Conservation (phyloP, 2,888 invertebrate genomes). For the Caenorhabditis afra region DNA sequence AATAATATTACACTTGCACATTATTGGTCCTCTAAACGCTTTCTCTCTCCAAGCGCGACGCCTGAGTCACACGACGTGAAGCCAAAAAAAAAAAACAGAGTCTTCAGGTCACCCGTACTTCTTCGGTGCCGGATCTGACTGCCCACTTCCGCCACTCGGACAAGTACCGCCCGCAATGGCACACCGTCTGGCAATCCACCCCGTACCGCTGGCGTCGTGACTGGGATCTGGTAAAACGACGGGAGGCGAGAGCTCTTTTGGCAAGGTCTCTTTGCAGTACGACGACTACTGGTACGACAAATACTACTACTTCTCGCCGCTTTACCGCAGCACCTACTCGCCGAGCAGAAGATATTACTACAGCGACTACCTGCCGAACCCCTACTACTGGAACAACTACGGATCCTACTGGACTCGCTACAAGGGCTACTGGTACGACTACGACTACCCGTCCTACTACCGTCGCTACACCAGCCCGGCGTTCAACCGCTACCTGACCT, state of each 20-base stretch:
- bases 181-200: constrained; percentile 66
- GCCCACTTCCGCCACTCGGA: constrained; percentile 68
- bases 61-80: constrained; percentile 31
- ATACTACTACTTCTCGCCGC: constrained; percentile 78
- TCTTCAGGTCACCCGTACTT: constrained; percentile 67
- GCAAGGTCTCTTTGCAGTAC: constrained; percentile 53
- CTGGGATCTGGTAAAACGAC: constrained; percentile 62
- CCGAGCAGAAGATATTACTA: constrained; percentile 64
- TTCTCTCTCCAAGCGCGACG: constrained; percentile 18
- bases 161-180: constrained; percentile 76
- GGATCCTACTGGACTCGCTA: constrained; percentile 77
- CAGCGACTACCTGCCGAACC: constrained; percentile 76
- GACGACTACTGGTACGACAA: constrained; percentile 77
- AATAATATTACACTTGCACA: constrained; percentile 40
- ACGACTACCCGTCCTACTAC: constrained; percentile 74
- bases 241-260: too few relatives aligned
- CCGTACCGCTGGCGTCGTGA: constrained; percentile 74
- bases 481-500: constrained; percentile 67
- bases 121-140: constrained; percentile 72
- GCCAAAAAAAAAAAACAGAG: constrained; percentile 11
- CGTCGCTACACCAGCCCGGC: constrained; percentile 68
- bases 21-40: constrained; percentile 6
- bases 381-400: constrained; percentile 74
- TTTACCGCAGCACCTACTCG: constrained; percentile 65
- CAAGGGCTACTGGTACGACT: constrained; percentile 78